Percentiles rank a stretch among this genome's conserved stretches.
Evolutionary conservation across 2,888 invertebrate genomes (phyloP).

Genomic region (Diploptera punctata): DNA sequence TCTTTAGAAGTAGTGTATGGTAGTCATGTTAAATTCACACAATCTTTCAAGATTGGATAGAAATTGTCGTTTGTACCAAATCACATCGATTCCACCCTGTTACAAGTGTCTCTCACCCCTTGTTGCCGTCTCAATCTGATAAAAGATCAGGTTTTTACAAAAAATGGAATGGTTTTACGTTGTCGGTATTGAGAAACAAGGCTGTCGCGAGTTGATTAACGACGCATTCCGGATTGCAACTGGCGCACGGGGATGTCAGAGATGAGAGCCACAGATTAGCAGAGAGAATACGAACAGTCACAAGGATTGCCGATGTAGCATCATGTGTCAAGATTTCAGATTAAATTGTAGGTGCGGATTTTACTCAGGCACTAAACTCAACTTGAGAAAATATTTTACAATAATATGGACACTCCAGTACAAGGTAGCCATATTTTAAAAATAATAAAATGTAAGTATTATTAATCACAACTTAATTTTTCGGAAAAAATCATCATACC

Average conservation of each 20-base stretch:
- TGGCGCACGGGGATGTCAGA: constrained; percentile 15
- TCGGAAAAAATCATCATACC: no score
- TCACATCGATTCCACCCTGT: neutral
- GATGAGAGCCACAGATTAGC: constrained; percentile 25
- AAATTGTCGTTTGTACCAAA: neutral
- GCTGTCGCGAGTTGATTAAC: constrained; percentile 25
- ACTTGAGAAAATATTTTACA: no score
- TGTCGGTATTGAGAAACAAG: constrained; percentile 22
- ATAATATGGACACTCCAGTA: no score
- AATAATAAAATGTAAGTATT: no score
- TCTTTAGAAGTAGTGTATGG: no score
- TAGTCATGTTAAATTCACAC: neutral
- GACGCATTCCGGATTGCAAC: constrained; percentile 25
- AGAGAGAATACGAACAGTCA: constrained; percentile 6
- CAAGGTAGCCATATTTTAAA: no score
- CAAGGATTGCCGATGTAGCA: constrained; percentile 19
- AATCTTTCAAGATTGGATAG: neutral
- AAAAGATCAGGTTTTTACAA: neutral
- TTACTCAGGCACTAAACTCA: no score
- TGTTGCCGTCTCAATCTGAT: constrained; percentile 20
- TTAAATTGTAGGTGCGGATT: constrained; percentile 1
- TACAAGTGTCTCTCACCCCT: neutral
- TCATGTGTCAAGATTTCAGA: constrained; percentile 26
- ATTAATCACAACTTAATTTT: no score
- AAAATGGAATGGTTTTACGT: constrained; percentile 16